Conservation (phyloP, 2,113 vertebrate genomes). For the Lasiurus borealis region DNA sequence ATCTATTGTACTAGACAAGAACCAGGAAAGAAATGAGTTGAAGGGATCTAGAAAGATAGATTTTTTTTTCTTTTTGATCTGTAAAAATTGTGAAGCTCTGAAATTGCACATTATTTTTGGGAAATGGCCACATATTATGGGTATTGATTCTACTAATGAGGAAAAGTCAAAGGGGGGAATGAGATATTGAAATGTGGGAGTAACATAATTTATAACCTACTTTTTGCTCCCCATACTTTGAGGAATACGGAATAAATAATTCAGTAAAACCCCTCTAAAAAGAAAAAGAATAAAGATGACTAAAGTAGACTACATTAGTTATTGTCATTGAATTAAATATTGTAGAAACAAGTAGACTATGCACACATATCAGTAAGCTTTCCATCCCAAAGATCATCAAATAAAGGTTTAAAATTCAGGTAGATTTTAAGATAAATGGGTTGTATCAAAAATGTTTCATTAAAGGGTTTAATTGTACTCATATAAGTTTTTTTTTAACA, state of each 20-base stretch:
- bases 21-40: neutral
- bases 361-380: neutral
- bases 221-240: neutral
- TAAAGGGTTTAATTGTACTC: neutral
- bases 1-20: neutral
- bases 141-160: neutral
- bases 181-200: neutral
- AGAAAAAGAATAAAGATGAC: neutral
- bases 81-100: neutral
- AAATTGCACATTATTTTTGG: neutral
- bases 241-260: slow-evolving; percentile 3
- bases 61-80: neutral
- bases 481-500: neutral
- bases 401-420: neutral
- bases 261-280: neutral
- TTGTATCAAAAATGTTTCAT: neutral
- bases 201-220: neutral
- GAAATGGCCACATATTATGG: neutral
- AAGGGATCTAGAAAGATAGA: neutral
- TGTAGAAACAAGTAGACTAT: neutral
- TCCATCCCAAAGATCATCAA: neutral
- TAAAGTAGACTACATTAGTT: neutral
- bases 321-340: slow-evolving; percentile 21
- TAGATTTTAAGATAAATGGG: neutral
- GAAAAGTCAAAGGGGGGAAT: neutral